phyloP scores from a whole-genome alignment of 2,797 vertebrate genomes.

The Acanthiza pusilla region DNA sequence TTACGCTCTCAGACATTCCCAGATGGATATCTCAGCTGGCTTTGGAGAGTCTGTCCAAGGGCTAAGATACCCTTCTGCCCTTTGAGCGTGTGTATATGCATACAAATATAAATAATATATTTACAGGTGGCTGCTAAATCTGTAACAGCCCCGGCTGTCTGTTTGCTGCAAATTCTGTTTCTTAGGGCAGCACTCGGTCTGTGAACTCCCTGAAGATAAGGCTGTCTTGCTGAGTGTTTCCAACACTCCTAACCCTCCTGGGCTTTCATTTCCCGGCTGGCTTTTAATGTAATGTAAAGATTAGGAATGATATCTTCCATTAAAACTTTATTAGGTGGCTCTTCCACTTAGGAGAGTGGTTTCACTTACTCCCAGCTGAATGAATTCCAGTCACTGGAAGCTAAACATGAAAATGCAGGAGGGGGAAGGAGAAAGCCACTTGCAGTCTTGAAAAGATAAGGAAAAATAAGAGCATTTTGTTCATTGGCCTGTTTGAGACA shows the following conservation, averaged over 20 bases:
- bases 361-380: not conserved
- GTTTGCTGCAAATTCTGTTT: not conserved
- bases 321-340: slow-evolving; percentile 49
- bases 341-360: slow-evolving; percentile 4
- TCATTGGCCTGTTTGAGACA: not conserved
- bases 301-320: slow-evolving; percentile 45
- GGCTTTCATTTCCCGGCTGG: slow-evolving; percentile 36
- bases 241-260: not conserved
- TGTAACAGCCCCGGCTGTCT: not conserved
- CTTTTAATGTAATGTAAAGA: slow-evolving; percentile 59
- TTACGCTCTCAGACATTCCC: not conserved
- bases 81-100: not conserved
- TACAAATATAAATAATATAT: not conserved
- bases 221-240: not conserved
- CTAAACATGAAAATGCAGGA: not conserved
- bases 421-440: not conserved
- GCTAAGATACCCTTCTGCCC: not conserved
- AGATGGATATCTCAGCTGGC: not conserved
- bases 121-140: not conserved
- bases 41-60: not conserved
- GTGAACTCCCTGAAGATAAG: slow-evolving; percentile 21
- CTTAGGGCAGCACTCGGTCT: not conserved
- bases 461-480: not conserved
- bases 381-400: not conserved
- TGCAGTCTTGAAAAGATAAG: not conserved